Percentiles rank a stretch among this genome's conserved stretches.
Evolutionary conservation across 2,888 invertebrate species (phyloP).

Genomic region (Leucophora obtusa): DNA sequence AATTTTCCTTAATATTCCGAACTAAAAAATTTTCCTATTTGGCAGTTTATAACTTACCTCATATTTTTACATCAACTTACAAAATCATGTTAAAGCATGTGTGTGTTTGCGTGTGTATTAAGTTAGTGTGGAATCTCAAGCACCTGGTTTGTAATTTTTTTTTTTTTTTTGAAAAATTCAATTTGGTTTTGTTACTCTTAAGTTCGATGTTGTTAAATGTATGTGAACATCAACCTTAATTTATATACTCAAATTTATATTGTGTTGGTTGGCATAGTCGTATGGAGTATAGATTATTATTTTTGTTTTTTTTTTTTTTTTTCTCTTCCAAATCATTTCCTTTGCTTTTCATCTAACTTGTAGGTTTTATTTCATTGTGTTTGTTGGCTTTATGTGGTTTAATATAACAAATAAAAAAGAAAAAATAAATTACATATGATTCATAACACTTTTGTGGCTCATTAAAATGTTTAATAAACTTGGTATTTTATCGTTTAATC

Average conservation of each 20-base stretch:
- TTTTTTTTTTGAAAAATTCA: slow-evolving; percentile 54
- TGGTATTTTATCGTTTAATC: slow-evolving; percentile 40
- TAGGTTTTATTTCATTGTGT: slow-evolving; percentile 1
- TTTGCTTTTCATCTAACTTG: neutral
- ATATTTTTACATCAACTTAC: too few species aligned
- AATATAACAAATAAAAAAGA: neutral
- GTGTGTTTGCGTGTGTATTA: neutral
- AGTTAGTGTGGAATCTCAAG: slow-evolving; percentile 38
- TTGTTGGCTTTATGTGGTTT: neutral
- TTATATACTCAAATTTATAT: slow-evolving; percentile 48
- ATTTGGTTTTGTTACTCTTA: slow-evolving; percentile 40
- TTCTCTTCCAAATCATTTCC: neutral
- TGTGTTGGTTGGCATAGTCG: slow-evolving; percentile 7
- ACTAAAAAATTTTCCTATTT: neutral
- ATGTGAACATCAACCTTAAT: slow-evolving; percentile 45
- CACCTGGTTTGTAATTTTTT: slow-evolving; percentile 40
- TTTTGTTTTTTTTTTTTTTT: too few species aligned
- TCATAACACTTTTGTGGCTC: slow-evolving; percentile 48
- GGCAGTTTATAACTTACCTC: neutral
- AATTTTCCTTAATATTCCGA: too few species aligned
- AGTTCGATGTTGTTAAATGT: slow-evolving; percentile 50
- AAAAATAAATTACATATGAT: slow-evolving; percentile 12
- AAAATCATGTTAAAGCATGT: too few species aligned
- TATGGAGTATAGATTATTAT: neutral
- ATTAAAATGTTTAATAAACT: slow-evolving; percentile 50